Base-by-base conservation (phyloP, 2,888 invertebrate species). In the Trissolcus japonicus region DNA sequence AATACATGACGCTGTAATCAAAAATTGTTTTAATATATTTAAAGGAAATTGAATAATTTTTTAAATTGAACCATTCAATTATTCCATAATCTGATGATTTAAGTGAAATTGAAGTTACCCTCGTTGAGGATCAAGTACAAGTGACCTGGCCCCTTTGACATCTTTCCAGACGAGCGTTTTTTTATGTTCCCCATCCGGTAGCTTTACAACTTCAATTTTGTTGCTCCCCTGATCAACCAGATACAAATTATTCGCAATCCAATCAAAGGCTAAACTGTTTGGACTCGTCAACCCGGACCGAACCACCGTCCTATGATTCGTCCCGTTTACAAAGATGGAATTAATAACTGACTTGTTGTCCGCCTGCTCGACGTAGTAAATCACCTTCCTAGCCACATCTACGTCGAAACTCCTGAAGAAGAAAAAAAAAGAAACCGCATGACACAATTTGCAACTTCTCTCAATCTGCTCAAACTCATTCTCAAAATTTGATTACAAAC, bases 401-500 rank as follows among this genome's bases (percentile, higher is more conserved):
- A 67, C 25, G 13, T 57, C 57, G n/a, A 67, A 67, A 14, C 11
- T 2, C 9, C 66, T 67, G 9, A 11, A 61, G 51, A 35, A 29
- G 2, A 29, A 16, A 48, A 48, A 61, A 61, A 35, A 29, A 9
- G 16, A 16, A 48, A 48, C 13, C 7, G 2, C 16, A 48, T 16
- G 13, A 16, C 48, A 16, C 13, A 13, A 16, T 14, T 1, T 2
- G 0, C 14, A 29, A n/a, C 6, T 46, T n/a, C 2, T 35, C 2
- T 4, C 46, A 54, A 25, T 25, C 6, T 6, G 25, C 11, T 25
- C 2, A 54, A 25, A 55, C 11, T 55, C 4, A 55, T 35, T 14
- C 9, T 17, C 17, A 41, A 60, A 63, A 50, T 13, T 46, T n/a
- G 51, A 51, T 4, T 57, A 81, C 86, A 86, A 84, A 95, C 94